Conservation (phyloP, 1,140 invertebrate genomes). For the Pseudomyrmex dendroicus region DNA sequence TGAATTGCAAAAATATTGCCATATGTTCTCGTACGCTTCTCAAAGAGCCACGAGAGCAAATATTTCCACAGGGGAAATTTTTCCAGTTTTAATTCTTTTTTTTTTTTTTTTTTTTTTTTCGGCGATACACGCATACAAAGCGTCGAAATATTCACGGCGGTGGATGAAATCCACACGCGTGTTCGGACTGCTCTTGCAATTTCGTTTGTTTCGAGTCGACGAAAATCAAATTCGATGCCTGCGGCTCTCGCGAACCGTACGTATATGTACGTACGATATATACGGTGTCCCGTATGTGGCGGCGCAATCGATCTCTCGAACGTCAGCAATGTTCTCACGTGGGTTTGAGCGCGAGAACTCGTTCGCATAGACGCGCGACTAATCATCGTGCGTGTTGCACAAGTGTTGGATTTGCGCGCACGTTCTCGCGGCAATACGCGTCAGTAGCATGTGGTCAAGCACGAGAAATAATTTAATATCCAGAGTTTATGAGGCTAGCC, state of each 20-base stretch:
- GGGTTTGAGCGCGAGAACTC: not conserved
- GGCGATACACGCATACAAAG: not conserved
- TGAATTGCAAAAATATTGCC: not conserved
- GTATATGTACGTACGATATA: no score
- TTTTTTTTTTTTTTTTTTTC: conserved; percentile 28
- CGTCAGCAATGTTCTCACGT: conserved; percentile 1
- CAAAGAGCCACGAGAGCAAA: not conserved
- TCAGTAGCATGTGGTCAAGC: conserved; percentile 1
- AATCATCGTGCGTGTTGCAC: not conserved
- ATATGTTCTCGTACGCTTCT: not conserved
- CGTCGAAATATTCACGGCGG: not conserved
- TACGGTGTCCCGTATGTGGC: not conserved
- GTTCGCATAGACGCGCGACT: not conserved
- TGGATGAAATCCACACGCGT: not conserved
- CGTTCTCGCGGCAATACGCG: not conserved
- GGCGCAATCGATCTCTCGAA: conserved; percentile 15
- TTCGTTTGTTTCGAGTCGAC: conserved; percentile 2
- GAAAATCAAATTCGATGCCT: conserved; percentile 1
- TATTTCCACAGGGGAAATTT: no score
- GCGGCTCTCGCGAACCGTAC: not conserved
- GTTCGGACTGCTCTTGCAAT: not conserved
- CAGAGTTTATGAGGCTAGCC: not conserved
- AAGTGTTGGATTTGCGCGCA: conserved; percentile 6
- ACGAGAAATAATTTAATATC: conserved; percentile 46
- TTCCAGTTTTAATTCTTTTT: conserved; percentile 17